These are phyloP conservation scores for Nemoura dubitans DNA, from an alignment of 2,888 invertebrate species.

Conservation along the genomic window DNA sequence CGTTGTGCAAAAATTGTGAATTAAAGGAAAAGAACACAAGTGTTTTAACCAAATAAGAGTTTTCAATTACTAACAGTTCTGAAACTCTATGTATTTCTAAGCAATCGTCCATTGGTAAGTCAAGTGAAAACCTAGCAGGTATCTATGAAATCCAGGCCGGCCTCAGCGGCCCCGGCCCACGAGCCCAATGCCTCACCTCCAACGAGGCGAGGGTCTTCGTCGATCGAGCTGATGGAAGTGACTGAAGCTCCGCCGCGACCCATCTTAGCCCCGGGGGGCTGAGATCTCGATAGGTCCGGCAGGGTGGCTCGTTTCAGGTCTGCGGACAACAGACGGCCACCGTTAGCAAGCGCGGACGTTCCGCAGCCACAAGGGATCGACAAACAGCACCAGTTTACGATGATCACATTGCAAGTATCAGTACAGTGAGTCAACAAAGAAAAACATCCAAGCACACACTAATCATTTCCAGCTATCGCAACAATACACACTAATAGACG, in stretches of 20 bases:
- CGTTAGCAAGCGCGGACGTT: conserved; percentile 46
- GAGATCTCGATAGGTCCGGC: conserved; percentile 62
- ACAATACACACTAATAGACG: background rate
- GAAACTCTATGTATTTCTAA: too few relatives aligned
- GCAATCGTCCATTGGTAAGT: too few relatives aligned
- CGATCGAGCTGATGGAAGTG: conserved; percentile 62
- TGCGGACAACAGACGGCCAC: conserved; percentile 56
- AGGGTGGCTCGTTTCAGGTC: conserved; percentile 64
- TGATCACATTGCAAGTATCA: background rate
- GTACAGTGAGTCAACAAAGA: conserved; percentile 17
- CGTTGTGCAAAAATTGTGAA: too few relatives aligned
- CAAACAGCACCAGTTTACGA: background rate
- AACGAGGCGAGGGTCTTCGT: conserved; percentile 60
- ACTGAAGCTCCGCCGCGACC: conserved; percentile 57
- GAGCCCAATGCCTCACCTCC: too few relatives aligned
- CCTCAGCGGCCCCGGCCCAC: too few relatives aligned
- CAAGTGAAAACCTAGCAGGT: too few relatives aligned
- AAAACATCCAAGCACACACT: background rate
- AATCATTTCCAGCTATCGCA: background rate
- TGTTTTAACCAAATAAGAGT: too few relatives aligned
- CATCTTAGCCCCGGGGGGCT: conserved; percentile 59
- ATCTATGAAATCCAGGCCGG: too few relatives aligned
- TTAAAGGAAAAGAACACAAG: too few relatives aligned
- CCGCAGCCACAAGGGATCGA: background rate
- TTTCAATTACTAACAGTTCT: too few relatives aligned